Conservation (phyloP, 2,113 vertebrate species). For the Oryzias celebensis region DNA sequence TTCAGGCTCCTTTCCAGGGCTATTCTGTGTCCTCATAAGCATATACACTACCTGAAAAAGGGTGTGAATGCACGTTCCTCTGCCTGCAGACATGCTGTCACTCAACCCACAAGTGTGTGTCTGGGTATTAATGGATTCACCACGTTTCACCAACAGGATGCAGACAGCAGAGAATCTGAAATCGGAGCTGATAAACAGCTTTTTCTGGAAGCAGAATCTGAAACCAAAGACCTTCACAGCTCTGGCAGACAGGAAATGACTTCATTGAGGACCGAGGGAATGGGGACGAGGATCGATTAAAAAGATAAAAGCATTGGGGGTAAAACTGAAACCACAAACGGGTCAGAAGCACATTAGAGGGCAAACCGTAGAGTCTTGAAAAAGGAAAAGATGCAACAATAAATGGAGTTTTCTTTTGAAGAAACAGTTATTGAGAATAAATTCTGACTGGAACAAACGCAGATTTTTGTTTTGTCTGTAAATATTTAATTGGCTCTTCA, state of each 20-base stretch:
- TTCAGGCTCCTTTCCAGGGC: constrained; percentile 5
- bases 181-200: constrained; percentile 18
- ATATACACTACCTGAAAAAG: background rate
- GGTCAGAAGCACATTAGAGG: background rate
- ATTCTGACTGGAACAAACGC: no score
- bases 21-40: constrained; percentile 12
- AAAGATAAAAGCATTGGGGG: constrained; percentile 29
- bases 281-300: background rate
- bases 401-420: no score
- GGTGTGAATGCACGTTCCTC: no score
- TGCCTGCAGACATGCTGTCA: constrained; percentile 1
- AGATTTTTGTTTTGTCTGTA: no score
- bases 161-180: background rate
- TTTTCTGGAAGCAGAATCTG: constrained; percentile 30
- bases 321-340: background rate
- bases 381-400: no score
- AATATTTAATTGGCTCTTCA: no score
- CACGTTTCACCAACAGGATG: background rate
- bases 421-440: no score
- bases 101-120: constrained; percentile 1
- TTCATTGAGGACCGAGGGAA: constrained; percentile 15
- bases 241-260: constrained; percentile 50
- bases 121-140: background rate
- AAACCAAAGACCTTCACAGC: constrained; percentile 7
- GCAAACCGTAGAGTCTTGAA: background rate